These are phyloP conservation scores for Drosophila flavopinicola DNA, from an alignment of 2,888 invertebrate genomes.

Conservation along the genomic window DNA sequence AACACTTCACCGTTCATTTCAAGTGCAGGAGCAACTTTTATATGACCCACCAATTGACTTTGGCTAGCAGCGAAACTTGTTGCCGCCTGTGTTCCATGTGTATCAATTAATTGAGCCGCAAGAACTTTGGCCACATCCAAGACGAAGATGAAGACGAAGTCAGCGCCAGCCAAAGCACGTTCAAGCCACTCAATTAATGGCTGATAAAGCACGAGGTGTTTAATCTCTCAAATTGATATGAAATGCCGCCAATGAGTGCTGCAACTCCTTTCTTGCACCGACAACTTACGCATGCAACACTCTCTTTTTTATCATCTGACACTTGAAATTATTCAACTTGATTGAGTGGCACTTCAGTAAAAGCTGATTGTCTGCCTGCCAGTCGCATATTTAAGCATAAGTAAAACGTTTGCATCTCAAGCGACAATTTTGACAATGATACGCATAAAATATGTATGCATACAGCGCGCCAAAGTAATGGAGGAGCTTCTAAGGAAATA, in stretches of 20 bases:
- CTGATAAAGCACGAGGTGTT: slow-evolving; percentile 28
- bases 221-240: slow-evolving; percentile 43
- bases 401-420: slow-evolving; percentile 24
- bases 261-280: slow-evolving; percentile 6
- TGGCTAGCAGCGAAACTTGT: slow-evolving; percentile 51
- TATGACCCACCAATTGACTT: slow-evolving; percentile 71
- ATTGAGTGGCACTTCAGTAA: slow-evolving; percentile 44
- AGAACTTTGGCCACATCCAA: slow-evolving; percentile 52
- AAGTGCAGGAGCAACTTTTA: slow-evolving; percentile 60
- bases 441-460: slow-evolving; percentile 27
- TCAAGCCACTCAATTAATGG: slow-evolving; percentile 63
- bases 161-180: slow-evolving; percentile 40
- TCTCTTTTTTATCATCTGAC: slow-evolving; percentile 36
- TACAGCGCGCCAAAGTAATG: slow-evolving; percentile 3
- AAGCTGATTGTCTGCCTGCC: slow-evolving; percentile 16
- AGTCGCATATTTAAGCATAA: slow-evolving; percentile 18
- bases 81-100: slow-evolving; percentile 59
- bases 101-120: slow-evolving; percentile 79
- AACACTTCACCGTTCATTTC: slow-evolving; percentile 53
- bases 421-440: slow-evolving; percentile 44
- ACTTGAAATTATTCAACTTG: slow-evolving; percentile 52
- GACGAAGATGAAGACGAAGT: too few relatives aligned
- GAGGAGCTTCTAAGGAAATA: too few relatives aligned
- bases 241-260: slow-evolving; percentile 5
- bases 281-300: slow-evolving; percentile 26